Base-by-base conservation (phyloP, 2,888 invertebrate genomes). In the Sinelater perroti region DNA sequence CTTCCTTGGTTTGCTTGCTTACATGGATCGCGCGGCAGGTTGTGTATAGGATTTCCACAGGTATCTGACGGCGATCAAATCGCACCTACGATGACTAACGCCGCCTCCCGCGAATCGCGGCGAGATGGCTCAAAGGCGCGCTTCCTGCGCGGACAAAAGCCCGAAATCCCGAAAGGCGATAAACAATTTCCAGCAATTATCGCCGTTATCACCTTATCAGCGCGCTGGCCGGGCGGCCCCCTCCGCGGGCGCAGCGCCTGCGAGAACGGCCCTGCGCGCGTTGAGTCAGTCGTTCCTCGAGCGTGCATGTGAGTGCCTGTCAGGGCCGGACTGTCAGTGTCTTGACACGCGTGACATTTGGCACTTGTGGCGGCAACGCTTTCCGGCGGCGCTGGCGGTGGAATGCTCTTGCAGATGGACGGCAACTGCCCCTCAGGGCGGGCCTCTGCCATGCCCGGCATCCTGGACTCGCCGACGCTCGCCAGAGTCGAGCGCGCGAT, bases 401-500 rank as follows among this genome's bases (percentile, higher is more conserved):
- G 44, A 40, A 74, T 75, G 73, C 66, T 73, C 63, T 70, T 75
- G 67, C 72, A 74, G 61, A 66, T 66, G 59, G 73, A 72, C 51
- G 55, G 47, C 10, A 51, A 46, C 49, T 64, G 62, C 55, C 62
- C 67, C 10, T 60, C 62, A 40, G 67, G 67, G 60, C 63, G 65
- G 61, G 57, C 60, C 42, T 65, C 66, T 44, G 60, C 62, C 14
- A 64, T 60, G 33, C 77, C 81, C 5, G 82, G 83, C 51, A 81
- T 85, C 64, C 76, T 84, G 69, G 84, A 85, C 72, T 85, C 84
- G 61, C 85, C 84, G 63, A 83, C 83, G 63, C 76, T 85, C 69
- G 84, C 83, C 60, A 78, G 84, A 66, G 85, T 84, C 56, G 83
- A 84, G 74, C 80, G 84, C 68, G 85, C 84, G 35, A 80, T 83